These are phyloP conservation scores for Trissolcus basalis DNA, from an alignment of 1,140 invertebrate species.

Conservation along the genomic window DNA sequence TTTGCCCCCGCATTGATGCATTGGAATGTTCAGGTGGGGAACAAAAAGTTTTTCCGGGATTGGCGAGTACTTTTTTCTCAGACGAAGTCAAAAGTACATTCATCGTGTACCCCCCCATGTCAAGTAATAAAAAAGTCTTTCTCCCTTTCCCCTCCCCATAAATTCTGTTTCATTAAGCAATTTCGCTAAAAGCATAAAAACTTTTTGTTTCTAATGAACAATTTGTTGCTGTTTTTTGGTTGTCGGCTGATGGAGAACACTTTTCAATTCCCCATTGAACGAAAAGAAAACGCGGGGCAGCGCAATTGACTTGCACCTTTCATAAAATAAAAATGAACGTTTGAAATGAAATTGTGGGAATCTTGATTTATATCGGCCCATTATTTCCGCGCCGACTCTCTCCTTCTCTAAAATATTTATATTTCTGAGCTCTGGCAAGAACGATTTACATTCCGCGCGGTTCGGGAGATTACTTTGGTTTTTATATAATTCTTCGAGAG, in stretches of 20 bases:
- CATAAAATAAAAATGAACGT: not conserved
- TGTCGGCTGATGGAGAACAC: not conserved
- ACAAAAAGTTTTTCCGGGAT: not conserved
- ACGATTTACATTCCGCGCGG: not conserved
- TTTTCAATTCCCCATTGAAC: not conserved
- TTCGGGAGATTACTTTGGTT: not conserved
- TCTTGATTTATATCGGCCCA: conserved; percentile 1
- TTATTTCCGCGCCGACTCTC: not conserved
- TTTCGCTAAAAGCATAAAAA: no score
- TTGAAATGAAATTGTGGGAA: not conserved
- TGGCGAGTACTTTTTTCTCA: not conserved
- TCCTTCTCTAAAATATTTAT: conserved; percentile 1
- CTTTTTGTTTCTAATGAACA: no score
- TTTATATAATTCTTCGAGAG: not conserved
- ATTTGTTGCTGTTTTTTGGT: no score
- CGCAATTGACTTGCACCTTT: conserved; percentile 1
- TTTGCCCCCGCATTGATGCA: not conserved
- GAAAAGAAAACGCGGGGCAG: not conserved
- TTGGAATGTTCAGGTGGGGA: not conserved
- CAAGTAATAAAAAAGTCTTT: not conserved
- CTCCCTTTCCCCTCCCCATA: not conserved
- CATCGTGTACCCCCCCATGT: not conserved
- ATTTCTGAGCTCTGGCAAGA: not conserved
- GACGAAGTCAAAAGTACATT: not conserved
- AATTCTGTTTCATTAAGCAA: no score